These are phyloP conservation scores for Drosophila demipolita DNA, from an alignment of 2,888 invertebrate genomes.

Conservation along the genomic window DNA sequence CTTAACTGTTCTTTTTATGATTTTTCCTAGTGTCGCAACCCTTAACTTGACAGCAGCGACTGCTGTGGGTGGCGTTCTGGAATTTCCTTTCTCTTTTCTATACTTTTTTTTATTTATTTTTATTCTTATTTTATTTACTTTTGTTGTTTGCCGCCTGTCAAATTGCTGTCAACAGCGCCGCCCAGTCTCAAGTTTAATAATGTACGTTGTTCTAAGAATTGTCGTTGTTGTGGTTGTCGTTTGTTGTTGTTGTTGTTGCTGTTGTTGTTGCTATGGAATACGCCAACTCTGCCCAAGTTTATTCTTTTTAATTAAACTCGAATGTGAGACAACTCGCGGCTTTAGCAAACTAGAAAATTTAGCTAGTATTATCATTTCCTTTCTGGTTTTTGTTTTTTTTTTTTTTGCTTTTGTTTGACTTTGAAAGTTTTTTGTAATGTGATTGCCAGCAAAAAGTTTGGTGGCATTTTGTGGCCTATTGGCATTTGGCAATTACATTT, in stretches of 20 bases:
- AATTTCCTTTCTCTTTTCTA: conserved; percentile 27
- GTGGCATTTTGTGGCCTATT: conserved; percentile 31
- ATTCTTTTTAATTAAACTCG: conserved; percentile 68
- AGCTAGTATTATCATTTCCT: background rate
- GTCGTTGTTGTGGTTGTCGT: conserved; percentile 15
- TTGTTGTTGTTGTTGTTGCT: conserved; percentile 16
- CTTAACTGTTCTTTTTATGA: conserved; percentile 36
- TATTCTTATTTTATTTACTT: conserved; percentile 56
- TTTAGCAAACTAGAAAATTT: conserved; percentile 21
- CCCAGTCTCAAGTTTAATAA: conserved; percentile 64
- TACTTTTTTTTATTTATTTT: conserved; percentile 27
- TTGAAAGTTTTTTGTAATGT: conserved; percentile 22
- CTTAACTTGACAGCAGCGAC: conserved; percentile 52
- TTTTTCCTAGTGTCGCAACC: conserved; percentile 57
- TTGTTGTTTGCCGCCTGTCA: conserved; percentile 73
- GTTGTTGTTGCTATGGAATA: conserved; percentile 19
- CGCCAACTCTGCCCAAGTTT: conserved; percentile 43
- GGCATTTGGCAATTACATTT: conserved; percentile 32
- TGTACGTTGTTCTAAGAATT: conserved; percentile 49
- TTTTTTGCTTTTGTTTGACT: background rate
- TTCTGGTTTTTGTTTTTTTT: background rate
- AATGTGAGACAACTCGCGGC: conserved; percentile 48
- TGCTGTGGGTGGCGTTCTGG: conserved; percentile 16
- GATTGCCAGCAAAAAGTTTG: conserved; percentile 35
- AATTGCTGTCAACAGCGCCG: conserved; percentile 80